Conservation (phyloP, 1,140 invertebrate genomes). For the Panagrolaimus sp. region DNA sequence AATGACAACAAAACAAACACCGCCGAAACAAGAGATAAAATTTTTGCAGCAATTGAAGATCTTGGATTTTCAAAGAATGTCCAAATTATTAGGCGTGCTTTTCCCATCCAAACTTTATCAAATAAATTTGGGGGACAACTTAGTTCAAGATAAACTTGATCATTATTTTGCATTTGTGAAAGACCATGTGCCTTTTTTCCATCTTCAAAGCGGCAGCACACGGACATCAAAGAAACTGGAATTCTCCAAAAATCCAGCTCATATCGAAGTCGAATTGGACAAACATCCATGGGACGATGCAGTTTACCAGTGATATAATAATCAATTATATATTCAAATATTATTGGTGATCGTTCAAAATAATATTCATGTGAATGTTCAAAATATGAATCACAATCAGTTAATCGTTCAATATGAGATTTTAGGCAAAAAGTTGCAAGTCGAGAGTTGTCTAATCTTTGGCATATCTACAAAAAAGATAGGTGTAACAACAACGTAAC, state of each 20-base stretch:
- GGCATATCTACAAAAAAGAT: conserved; percentile 30
- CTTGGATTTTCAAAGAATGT: conserved; percentile 56
- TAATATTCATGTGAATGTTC: conserved; percentile 49
- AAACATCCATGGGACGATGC: conserved; percentile 55
- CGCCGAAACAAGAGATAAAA: conserved; percentile 55
- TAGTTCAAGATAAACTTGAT: conserved; percentile 38
- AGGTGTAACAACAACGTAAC: too few relatives aligned
- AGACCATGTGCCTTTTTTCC: conserved; percentile 3
- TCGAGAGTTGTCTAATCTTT: conserved; percentile 43
- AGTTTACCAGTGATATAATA: conserved; percentile 46
- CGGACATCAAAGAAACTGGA: conserved; percentile 42
- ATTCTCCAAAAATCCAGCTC: conserved; percentile 56
- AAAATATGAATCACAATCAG: conserved; percentile 52
- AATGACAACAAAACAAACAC: conserved; percentile 54
- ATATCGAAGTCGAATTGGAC: conserved; percentile 54
- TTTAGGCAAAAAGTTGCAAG: conserved; percentile 49
- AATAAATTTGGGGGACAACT: conserved; percentile 43
- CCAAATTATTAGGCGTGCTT: conserved; percentile 40
- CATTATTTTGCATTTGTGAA: conserved; percentile 8
- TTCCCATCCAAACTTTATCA: conserved; percentile 50
- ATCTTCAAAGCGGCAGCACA: conserved; percentile 52
- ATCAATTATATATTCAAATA: conserved; percentile 54
- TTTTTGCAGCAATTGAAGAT: conserved; percentile 50
- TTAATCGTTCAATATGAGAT: conserved; percentile 45
- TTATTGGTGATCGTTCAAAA: conserved; percentile 48